Percentiles rank a stretch among this genome's conserved stretches.
These are phyloP conservation scores for Lasioglossum baleicum DNA, from an alignment of 1,140 invertebrate species.

Conservation along the genomic window DNA sequence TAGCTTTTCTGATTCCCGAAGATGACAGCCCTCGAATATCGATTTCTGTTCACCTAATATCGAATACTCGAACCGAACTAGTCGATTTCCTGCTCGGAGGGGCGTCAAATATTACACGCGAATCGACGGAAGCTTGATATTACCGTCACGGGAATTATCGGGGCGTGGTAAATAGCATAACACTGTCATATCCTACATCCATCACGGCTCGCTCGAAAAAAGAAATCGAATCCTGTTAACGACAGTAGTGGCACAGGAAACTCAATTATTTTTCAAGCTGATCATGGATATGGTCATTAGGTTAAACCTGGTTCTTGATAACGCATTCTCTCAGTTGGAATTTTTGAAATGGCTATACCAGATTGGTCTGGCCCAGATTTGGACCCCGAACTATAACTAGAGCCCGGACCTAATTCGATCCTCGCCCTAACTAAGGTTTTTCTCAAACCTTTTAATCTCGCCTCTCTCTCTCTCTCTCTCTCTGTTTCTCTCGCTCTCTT, in stretches of 20 bases:
- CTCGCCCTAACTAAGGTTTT: too few relatives aligned
- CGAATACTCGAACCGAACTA: constrained; percentile 2
- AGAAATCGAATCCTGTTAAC: not conserved
- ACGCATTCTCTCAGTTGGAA: too few relatives aligned
- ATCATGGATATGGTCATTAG: too few relatives aligned
- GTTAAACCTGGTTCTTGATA: too few relatives aligned
- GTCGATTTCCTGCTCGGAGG: constrained; percentile 8
- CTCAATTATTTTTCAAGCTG: not conserved
- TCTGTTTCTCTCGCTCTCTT: not conserved
- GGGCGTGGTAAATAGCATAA: not conserved
- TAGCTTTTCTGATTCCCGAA: not conserved
- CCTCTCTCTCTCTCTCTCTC: not conserved
- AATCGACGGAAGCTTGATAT: constrained; percentile 10
- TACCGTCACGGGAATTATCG: not conserved
- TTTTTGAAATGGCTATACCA: too few relatives aligned
- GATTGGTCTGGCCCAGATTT: too few relatives aligned
- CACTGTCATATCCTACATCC: not conserved
- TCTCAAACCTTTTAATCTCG: too few relatives aligned
- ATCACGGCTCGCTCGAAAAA: not conserved
- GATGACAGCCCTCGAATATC: constrained; percentile 2
- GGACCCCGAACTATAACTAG: too few relatives aligned
- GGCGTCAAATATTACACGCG: constrained; percentile 7
- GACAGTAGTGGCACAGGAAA: not conserved
- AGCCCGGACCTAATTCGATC: too few relatives aligned
- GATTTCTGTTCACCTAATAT: constrained; percentile 12